phyloP scores from a whole-genome alignment of 2,797 vertebrate species.

The Lepus townsendii region DNA sequence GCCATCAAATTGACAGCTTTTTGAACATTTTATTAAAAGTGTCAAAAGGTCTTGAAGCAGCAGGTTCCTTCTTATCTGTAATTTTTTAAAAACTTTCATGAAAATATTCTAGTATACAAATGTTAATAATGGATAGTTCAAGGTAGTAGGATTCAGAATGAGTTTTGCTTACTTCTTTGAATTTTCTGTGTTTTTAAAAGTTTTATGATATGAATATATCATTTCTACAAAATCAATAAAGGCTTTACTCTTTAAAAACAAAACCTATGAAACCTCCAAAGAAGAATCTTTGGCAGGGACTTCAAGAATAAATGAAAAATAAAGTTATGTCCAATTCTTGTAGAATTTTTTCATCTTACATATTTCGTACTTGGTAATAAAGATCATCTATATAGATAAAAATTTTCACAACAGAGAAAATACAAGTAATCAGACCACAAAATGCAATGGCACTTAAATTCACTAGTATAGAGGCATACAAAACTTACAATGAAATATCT shows the following conservation, averaged over 20 bases:
- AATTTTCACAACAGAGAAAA: background rate
- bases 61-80: background rate
- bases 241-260: background rate
- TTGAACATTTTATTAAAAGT: background rate
- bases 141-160: background rate
- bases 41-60: background rate
- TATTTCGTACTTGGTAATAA: background rate
- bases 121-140: slow-evolving; percentile 15
- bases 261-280: background rate
- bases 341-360: background rate
- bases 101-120: background rate
- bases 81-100: background rate
- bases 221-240: background rate
- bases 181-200: background rate
- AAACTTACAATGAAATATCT: background rate
- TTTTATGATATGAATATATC: background rate
- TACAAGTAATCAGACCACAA: background rate
- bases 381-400: background rate
- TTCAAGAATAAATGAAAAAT: background rate
- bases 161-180: background rate
- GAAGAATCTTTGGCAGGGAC: background rate
- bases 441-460: background rate
- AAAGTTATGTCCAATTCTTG: background rate
- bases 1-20: background rate
- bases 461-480: background rate